Evolutionary conservation across 2,888 invertebrate genomes (phyloP).

Genomic region (Ormyrus labotus): DNA sequence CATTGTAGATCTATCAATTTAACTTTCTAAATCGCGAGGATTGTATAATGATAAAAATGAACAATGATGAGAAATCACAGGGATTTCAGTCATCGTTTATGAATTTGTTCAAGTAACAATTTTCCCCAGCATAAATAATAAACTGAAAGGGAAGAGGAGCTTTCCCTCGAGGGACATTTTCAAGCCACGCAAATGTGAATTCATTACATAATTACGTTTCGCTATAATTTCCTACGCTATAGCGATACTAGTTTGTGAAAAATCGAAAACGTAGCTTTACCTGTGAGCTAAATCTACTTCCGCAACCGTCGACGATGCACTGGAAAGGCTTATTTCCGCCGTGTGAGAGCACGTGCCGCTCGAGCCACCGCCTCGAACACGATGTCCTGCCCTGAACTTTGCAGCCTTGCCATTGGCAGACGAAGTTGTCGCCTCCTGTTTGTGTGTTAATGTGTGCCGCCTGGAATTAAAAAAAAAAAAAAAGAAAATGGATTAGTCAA

Average conservation of each 20-base stretch:
- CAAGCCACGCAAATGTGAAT: slow-evolving; percentile 27
- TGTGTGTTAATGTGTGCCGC: slow-evolving; percentile 91
- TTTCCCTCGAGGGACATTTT: slow-evolving; percentile 44
- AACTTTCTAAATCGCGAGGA: too few relatives aligned
- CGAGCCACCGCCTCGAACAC: slow-evolving; percentile 94
- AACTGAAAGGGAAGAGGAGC: slow-evolving; percentile 32
- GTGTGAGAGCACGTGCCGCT: slow-evolving; percentile 93
- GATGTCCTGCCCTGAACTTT: slow-evolving; percentile 95
- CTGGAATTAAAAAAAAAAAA: slow-evolving; percentile 74
- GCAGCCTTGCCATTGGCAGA: slow-evolving; percentile 95
- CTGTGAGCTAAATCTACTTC: slow-evolving; percentile 90
- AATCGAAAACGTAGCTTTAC: slow-evolving; percentile 74
- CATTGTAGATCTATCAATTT: too few relatives aligned
- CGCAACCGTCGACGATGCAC: slow-evolving; percentile 97
- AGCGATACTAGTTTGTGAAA: not conserved
- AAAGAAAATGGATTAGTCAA: too few relatives aligned
- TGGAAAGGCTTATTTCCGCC: slow-evolving; percentile 94
- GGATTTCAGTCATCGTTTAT: too few relatives aligned
- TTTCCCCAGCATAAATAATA: too few relatives aligned
- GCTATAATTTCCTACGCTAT: too few relatives aligned
- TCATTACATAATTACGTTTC: too few relatives aligned
- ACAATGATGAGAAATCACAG: too few relatives aligned
- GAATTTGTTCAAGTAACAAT: too few relatives aligned
- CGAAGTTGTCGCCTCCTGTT: slow-evolving; percentile 88
- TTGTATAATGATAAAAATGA: too few relatives aligned